phyloP scores from a whole-genome alignment of 2,797 vertebrate genomes.

The Sebastes matsubarae region DNA sequence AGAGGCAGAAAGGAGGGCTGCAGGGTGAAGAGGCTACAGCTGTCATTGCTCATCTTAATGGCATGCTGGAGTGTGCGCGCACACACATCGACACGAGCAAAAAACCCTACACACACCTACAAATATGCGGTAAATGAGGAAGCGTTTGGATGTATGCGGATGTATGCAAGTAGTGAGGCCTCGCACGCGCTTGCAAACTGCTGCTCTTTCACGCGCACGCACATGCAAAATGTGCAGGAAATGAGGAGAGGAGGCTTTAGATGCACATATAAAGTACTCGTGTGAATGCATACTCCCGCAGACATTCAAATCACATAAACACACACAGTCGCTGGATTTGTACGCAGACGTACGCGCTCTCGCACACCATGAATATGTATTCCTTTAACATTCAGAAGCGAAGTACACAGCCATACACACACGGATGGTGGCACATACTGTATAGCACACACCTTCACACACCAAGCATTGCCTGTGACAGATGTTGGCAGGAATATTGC shows the following conservation, averaged over 20 bases:
- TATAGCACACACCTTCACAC: conserved; percentile 70
- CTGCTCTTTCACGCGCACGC: not conserved
- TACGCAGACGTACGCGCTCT: conserved; percentile 47
- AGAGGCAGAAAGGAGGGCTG: conserved; percentile 69
- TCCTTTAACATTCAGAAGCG: conserved; percentile 44
- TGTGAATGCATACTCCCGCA: conserved; percentile 56
- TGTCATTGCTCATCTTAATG: conserved; percentile 82
- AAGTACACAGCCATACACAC: conserved; percentile 51
- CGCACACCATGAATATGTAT: conserved; percentile 72
- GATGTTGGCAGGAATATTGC: conserved; percentile 83
- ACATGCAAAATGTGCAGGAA: conserved; percentile 65
- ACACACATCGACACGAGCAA: not conserved
- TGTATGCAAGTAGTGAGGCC: conserved; percentile 17
- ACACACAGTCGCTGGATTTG: conserved; percentile 46
- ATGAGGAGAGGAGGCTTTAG: conserved; percentile 60
- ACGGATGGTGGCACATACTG: conserved; percentile 43
- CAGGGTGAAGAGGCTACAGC: conserved; percentile 81
- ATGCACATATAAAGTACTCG: conserved; percentile 52
- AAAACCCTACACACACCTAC: conserved; percentile 46
- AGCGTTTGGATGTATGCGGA: conserved; percentile 57
- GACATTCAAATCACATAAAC: conserved; percentile 63
- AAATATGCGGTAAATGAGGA: conserved; percentile 64
- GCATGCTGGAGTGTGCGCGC: conserved; percentile 49
- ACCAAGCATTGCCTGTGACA: conserved; percentile 77
- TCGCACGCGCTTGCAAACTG: not conserved